Evolutionary conservation across 1,140 invertebrate species (phyloP).

Genomic region (Cyphomyrmex costatus): DNA sequence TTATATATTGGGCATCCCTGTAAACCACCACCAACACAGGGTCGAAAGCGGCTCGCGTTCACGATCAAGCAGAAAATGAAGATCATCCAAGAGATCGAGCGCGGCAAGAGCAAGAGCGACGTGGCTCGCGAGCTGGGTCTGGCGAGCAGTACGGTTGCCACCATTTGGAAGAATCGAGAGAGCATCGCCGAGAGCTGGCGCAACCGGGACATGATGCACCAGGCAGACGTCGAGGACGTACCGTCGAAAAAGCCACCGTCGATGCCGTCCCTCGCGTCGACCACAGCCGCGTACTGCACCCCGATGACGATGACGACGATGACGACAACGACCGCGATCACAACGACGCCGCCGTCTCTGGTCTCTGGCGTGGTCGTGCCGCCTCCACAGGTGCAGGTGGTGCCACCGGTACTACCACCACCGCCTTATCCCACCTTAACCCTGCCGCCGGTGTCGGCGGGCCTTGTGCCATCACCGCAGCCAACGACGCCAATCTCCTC

Average conservation of each 20-base stretch:
- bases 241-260: conserved; percentile 61
- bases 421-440: conserved; percentile 67
- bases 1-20: conserved; percentile 77
- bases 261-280: conserved; percentile 39
- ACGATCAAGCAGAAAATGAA: conserved; percentile 89
- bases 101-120: conserved; percentile 88
- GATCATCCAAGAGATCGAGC: conserved; percentile 89
- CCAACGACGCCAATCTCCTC: conserved; percentile 65
- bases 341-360: conserved; percentile 45
- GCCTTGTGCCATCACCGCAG: conserved; percentile 63
- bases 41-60: conserved; percentile 89
- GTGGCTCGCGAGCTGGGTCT: conserved; percentile 88
- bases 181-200: conserved; percentile 87
- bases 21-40: conserved; percentile 84
- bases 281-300: conserved; percentile 52
- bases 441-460: conserved; percentile 64
- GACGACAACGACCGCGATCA: conserved; percentile 49
- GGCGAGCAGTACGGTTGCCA: conserved; percentile 88
- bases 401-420: conserved; percentile 64
- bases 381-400: conserved; percentile 64
- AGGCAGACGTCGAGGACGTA: conserved; percentile 64
- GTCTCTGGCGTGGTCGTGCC: conserved; percentile 52
- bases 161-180: conserved; percentile 89
- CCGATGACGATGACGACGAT: conserved; percentile 55
- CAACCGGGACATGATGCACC: conserved; percentile 85